phyloP scores from a whole-genome alignment of 2,888 invertebrate species.

The Cyaniris semiargus region DNA sequence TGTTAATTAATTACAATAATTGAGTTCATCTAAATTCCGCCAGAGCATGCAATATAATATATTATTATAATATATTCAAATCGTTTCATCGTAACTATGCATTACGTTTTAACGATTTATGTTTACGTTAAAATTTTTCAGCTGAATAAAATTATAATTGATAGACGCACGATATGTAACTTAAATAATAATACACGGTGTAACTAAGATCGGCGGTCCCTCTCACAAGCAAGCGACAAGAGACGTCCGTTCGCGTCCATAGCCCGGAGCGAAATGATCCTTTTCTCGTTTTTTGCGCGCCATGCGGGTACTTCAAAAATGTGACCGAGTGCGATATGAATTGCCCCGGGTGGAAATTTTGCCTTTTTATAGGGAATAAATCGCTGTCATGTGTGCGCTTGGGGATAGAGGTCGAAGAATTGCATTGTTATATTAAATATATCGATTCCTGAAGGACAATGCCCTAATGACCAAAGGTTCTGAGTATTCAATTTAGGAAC shows the following conservation, averaged over 20 bases:
- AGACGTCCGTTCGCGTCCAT: slow-evolving; percentile 57
- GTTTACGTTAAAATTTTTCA: background rate
- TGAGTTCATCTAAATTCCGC: too few species aligned
- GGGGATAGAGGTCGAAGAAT: slow-evolving; percentile 27
- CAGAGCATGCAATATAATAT: too few species aligned
- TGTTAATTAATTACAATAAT: too few species aligned
- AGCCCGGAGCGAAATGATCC: slow-evolving; percentile 58
- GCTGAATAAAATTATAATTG: background rate
- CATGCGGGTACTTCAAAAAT: slow-evolving; percentile 64
- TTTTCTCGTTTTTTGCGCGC: slow-evolving; percentile 51
- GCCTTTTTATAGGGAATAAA: slow-evolving; percentile 42
- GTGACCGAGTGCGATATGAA: slow-evolving; percentile 72
- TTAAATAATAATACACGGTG: background rate
- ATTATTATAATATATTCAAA: too few species aligned
- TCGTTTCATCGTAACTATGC: too few species aligned
- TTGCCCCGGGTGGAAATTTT: slow-evolving; percentile 57
- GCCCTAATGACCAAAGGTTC: slow-evolving; percentile 1
- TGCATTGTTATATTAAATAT: slow-evolving; percentile 27
- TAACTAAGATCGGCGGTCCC: slow-evolving; percentile 53
- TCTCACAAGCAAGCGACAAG: slow-evolving; percentile 58
- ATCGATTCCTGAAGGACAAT: slow-evolving; percentile 9
- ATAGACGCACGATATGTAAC: background rate
- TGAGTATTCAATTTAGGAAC: background rate
- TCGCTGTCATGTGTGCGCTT: slow-evolving; percentile 33
- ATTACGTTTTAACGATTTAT: background rate